phyloP scores from a whole-genome alignment of 1,140 invertebrate genomes.

The Drosophila malerkotliana region DNA sequence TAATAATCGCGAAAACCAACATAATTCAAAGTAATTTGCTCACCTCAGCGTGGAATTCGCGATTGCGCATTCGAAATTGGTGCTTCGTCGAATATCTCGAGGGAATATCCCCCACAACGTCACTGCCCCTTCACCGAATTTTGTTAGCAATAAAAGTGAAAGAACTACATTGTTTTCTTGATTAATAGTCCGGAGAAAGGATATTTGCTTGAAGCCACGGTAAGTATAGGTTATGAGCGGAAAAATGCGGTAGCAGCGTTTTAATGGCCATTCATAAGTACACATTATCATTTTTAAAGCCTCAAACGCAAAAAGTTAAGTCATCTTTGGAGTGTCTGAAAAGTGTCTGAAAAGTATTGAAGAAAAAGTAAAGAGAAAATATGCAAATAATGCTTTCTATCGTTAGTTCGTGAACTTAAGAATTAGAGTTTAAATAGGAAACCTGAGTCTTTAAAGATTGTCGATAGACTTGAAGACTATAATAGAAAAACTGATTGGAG shows the following conservation, averaged over 20 bases:
- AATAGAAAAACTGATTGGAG: no score
- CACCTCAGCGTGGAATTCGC: conserved; percentile 62
- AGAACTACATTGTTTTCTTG: conserved; percentile 41
- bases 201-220: conserved; percentile 31
- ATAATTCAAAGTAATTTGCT: conserved; percentile 59
- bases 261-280: conserved; percentile 23
- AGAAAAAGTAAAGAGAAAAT: not conserved
- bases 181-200: conserved; percentile 35
- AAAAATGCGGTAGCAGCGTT: conserved; percentile 25
- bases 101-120: conserved; percentile 14
- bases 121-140: conserved; percentile 13
- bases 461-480: no score
- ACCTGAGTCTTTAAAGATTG: no score
- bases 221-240: conserved; percentile 17
- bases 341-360: not conserved
- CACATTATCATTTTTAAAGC: not conserved
- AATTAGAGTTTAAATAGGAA: no score
- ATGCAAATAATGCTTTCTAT: not conserved
- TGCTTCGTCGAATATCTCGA: conserved; percentile 17
- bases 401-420: not conserved
- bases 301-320: not conserved
- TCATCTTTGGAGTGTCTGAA: not conserved
- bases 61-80: conserved; percentile 56
- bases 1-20: conserved; percentile 48
- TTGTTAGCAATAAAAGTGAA: conserved; percentile 61